Conservation (phyloP, 2,888 invertebrate species). For the Tipula confusa region DNA sequence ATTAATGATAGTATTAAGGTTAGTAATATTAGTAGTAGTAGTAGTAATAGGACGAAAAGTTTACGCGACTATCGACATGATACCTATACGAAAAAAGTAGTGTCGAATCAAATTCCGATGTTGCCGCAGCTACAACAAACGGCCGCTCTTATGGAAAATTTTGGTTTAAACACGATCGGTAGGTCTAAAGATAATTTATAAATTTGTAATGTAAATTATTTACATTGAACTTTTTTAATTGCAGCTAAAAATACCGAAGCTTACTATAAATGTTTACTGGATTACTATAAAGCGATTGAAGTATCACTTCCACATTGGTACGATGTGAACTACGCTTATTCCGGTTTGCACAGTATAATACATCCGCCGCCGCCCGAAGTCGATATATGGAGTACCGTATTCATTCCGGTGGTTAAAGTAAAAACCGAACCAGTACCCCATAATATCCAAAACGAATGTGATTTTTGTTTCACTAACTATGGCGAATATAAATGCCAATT, state of each 20-base stretch:
- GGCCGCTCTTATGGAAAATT: background rate
- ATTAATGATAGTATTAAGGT: slow-evolving; percentile 26
- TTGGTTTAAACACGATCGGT: slow-evolving; percentile 20
- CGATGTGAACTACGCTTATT: slow-evolving; percentile 49
- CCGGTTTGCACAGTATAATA: slow-evolving; percentile 49
- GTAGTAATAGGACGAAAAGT: background rate
- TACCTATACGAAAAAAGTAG: background rate
- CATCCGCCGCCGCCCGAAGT: slow-evolving; percentile 48
- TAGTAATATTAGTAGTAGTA: background rate
- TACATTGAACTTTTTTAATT: no score
- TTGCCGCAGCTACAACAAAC: background rate
- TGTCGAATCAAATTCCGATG: background rate
- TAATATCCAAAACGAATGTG: slow-evolving; percentile 46
- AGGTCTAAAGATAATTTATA: background rate
- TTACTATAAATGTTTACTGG: slow-evolving; percentile 36
- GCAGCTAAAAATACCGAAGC: slow-evolving; percentile 33
- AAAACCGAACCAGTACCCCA: slow-evolving; percentile 46
- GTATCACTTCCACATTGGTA: slow-evolving; percentile 48
- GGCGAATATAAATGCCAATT: slow-evolving; percentile 56
- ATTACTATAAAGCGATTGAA: slow-evolving; percentile 37
- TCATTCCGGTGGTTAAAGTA: slow-evolving; percentile 48
- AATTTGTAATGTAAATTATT: no score
- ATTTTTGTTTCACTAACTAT: slow-evolving; percentile 57
- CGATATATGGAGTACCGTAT: slow-evolving; percentile 47
- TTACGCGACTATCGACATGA: slow-evolving; percentile 7